Percentiles rank a stretch among this genome's conserved stretches.
phyloP scores from a whole-genome alignment of 2,113 vertebrate genomes.

The Bungarus multicinctus region DNA sequence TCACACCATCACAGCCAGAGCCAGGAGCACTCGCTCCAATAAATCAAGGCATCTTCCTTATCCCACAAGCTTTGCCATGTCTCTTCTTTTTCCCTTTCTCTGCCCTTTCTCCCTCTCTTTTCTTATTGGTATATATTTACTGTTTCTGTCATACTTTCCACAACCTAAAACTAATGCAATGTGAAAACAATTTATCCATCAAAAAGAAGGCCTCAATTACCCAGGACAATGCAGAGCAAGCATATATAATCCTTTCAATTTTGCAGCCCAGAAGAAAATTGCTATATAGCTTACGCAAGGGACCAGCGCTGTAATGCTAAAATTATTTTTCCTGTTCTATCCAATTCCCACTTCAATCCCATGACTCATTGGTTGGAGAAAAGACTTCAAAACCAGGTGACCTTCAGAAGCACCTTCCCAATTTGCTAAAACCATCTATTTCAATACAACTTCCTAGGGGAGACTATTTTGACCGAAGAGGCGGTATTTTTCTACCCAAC shows the following conservation, averaged over 20 bases:
- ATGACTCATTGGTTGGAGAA: conserved; percentile 32
- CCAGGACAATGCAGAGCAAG: conserved; percentile 30
- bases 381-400: conserved; percentile 3
- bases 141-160: not conserved
- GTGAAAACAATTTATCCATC: conserved; percentile 30
- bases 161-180: accelerated
- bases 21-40: not conserved
- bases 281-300: conserved; percentile 52
- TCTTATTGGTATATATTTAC: accelerated
- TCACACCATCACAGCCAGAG: not conserved
- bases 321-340: conserved; percentile 32
- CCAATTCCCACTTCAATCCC: conserved; percentile 9
- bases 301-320: conserved; percentile 40
- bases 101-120: not conserved
- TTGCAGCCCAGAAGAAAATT: conserved; percentile 56
- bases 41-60: not conserved
- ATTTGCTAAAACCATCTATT: not conserved
- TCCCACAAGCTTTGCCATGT: not conserved
- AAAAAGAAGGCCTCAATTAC: conserved; percentile 15
- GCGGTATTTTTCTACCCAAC: not conserved
- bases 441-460: not conserved
- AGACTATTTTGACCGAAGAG: not conserved
- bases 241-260: conserved; percentile 50
- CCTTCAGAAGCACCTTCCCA: not conserved
- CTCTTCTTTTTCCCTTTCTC: not conserved